phyloP scores from a whole-genome alignment of 1,140 invertebrate species.

The Thrips palmi region DNA sequence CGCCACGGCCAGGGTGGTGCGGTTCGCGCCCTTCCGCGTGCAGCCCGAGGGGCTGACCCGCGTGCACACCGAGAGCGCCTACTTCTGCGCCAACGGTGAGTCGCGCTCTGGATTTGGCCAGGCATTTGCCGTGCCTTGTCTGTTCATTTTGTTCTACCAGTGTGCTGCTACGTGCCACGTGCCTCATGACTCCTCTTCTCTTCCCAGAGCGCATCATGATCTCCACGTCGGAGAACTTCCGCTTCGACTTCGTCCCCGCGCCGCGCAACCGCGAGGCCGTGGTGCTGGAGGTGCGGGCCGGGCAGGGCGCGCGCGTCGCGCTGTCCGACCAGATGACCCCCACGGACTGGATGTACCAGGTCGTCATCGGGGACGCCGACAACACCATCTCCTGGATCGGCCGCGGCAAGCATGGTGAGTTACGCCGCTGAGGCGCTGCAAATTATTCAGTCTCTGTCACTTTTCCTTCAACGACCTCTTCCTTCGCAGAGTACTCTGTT shows the following conservation, averaged over 20 bases:
- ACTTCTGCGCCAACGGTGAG: conserved; percentile 45
- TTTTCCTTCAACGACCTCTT: background rate
- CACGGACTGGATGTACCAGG: conserved; percentile 34
- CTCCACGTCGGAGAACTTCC: conserved; percentile 35
- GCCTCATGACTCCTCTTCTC: conserved; percentile 1
- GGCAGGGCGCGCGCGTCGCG: conserved; percentile 33
- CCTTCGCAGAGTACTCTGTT: conserved; percentile 32
- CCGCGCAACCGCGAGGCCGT: conserved; percentile 35
- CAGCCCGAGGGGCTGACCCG: conserved; percentile 34
- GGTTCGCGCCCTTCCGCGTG: conserved; percentile 32
- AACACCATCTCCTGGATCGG: conserved; percentile 35
- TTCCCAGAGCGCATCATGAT: conserved; percentile 38
- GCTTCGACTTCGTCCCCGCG: conserved; percentile 38
- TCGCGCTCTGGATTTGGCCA: conserved; percentile 1
- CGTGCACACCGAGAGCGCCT: conserved; percentile 40
- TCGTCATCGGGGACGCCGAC: conserved; percentile 33
- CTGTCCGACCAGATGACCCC: conserved; percentile 28
- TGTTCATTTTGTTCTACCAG: background rate
- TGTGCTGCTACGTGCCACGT: too few species aligned
- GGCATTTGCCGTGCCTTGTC: background rate
- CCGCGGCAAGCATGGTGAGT: conserved; percentile 38
- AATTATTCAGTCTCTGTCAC: background rate
- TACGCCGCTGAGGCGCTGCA: background rate
- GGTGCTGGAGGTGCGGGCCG: conserved; percentile 32
- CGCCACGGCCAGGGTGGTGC: conserved; percentile 21